These are phyloP conservation scores for Drosophila atripex DNA, from an alignment of 2,888 invertebrate species.

Conservation along the genomic window DNA sequence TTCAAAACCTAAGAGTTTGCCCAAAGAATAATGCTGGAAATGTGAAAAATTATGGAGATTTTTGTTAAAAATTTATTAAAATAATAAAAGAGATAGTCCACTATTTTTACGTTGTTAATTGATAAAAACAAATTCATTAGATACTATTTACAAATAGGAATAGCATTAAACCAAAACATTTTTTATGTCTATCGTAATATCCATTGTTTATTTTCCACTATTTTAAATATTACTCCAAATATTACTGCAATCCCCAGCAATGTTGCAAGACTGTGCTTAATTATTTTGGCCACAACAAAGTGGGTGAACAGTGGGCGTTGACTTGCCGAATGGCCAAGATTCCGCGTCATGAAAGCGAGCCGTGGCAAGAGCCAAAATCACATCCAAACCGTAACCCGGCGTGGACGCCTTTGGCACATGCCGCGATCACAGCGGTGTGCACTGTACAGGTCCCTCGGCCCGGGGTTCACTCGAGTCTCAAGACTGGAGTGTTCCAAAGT, in stretches of 20 bases:
- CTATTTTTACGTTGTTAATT: too few species aligned
- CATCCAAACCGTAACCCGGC: slow-evolving; percentile 29
- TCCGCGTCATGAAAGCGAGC: slow-evolving; percentile 33
- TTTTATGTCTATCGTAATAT: neutral
- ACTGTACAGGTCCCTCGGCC: slow-evolving; percentile 57
- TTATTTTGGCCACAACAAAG: slow-evolving; percentile 42
- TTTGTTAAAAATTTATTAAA: neutral
- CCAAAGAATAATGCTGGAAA: neutral
- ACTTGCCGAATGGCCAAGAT: slow-evolving; percentile 40
- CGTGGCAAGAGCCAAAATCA: slow-evolving; percentile 20
- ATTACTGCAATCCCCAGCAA: neutral
- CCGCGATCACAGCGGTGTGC: slow-evolving; percentile 73
- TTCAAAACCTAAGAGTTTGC: neutral
- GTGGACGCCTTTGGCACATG: slow-evolving; percentile 68
- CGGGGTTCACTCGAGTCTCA: slow-evolving; percentile 60
- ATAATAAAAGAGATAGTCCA: neutral
- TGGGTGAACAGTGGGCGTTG: slow-evolving; percentile 39
- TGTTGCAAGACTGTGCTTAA: slow-evolving; percentile 12
- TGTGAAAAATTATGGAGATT: too few species aligned
- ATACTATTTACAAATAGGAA: too few species aligned
- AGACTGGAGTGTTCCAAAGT: slow-evolving; percentile 49
- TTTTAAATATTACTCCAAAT: slow-evolving; percentile 8
- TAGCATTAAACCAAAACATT: neutral
- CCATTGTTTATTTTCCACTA: neutral
- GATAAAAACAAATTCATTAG: too few species aligned